Base-by-base conservation (phyloP, 2,888 invertebrate species). In the Andrena camellia region DNA sequence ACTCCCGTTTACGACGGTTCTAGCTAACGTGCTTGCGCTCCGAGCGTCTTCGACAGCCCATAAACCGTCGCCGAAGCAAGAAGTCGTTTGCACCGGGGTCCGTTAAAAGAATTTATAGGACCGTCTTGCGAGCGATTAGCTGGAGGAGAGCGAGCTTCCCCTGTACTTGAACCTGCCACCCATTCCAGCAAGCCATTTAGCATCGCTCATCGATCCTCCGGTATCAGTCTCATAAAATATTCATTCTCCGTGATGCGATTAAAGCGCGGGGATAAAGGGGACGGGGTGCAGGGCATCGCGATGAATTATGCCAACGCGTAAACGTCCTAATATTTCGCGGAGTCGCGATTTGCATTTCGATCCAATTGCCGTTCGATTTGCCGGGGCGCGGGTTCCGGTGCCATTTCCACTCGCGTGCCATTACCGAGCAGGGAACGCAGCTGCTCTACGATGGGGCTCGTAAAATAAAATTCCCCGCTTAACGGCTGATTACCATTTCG, bases 321-420 rank as follows among this genome's bases (percentile, higher is more conserved):
- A 70, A 73, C 79, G 50, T 68, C 48, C 69, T 62, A 66, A 83
- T 83, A 81, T 81, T 83, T 83, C 83, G 54, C 7, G 35, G 54
- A 33, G 20, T 29, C 62, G 66, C 42, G 60, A 69, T 83, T 75
- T 73, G 66, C 69, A 81, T 77, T 57, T 26, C 68, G 50, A 77
- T 77, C 60, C 81, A 83, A 81, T 83, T 81, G 52, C 81, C 35
- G 50, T 72, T 64, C 81, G 73, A 83, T 77, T 73, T 70, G 50
- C 60, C 50, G 29, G 54, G 54, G 8, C 31, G 50, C 52, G 50
- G 31, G 5, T 52, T 71, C 20, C 33, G 42, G 20, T 70, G 66
- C n/a, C 52, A 23, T 72, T 48, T 33, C 35, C 20, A 17, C 23
- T 26, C 35, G 29, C 29, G 42, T 33, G 20, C 54, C 33, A 48